Evolutionary conservation across 2,797 vertebrate genomes (phyloP).

Genomic region (Acipenser ruthenus): DNA sequence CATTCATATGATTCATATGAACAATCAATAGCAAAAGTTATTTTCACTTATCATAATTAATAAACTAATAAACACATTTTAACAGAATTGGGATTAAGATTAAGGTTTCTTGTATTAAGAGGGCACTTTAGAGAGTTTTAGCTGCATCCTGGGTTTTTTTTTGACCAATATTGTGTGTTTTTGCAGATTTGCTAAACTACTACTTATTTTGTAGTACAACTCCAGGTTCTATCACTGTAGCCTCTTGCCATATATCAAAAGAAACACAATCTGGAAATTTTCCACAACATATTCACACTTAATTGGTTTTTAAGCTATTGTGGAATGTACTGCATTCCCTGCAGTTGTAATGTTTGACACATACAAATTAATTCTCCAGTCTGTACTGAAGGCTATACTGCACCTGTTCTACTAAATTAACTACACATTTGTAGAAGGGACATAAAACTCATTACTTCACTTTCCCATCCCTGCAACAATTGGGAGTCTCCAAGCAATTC

Average conservation of each 20-base stretch:
- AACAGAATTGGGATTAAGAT: too few relatives aligned
- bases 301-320: neutral
- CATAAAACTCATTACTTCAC: slow-evolving; percentile 4
- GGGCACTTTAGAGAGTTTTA: too few relatives aligned
- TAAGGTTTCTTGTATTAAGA: too few relatives aligned
- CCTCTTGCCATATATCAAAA: neutral
- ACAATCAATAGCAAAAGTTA: too few relatives aligned
- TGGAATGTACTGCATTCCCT: neutral
- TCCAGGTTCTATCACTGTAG: neutral
- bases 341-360: slow-evolving; percentile 16
- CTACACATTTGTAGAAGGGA: slow-evolving; percentile 3
- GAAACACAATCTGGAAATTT: neutral
- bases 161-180: too few relatives aligned
- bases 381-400: slow-evolving; percentile 13
- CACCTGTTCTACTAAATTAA: slow-evolving; percentile 10
- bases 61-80: too few relatives aligned
- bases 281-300: neutral
- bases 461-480: neutral
- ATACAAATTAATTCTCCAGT: slow-evolving; percentile 5
- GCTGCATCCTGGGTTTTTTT: too few relatives aligned
- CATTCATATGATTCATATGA: too few relatives aligned
- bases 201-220: neutral
- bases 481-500: slow-evolving; percentile 3
- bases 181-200: too few relatives aligned
- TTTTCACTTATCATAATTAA: too few relatives aligned